Percentiles rank a stretch among this genome's conserved stretches.
These are phyloP conservation scores for Rhopalosiphum nymphaeae DNA, from an alignment of 2,888 invertebrate genomes.

Conservation along the genomic window DNA sequence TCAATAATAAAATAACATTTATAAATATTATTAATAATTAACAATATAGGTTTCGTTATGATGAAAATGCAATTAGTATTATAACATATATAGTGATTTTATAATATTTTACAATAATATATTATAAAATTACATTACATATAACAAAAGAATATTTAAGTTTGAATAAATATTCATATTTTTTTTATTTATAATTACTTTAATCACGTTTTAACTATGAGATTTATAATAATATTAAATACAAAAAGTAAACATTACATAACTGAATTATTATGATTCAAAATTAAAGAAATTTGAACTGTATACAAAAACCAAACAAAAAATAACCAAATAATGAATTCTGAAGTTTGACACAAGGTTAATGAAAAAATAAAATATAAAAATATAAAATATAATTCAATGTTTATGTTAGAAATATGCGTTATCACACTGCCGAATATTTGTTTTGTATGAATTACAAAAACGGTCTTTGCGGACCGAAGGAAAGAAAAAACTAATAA, in stretches of 20 bases:
- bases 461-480: not conserved
- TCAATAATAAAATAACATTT: not conserved
- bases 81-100: not conserved
- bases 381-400: constrained; percentile 19
- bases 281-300: constrained; percentile 11
- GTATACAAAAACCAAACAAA: not conserved
- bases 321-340: constrained; percentile 35
- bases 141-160: not conserved
- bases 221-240: constrained; percentile 6
- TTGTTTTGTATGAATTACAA: not conserved
- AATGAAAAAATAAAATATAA: constrained; percentile 14
- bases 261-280: not conserved
- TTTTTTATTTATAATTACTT: not conserved
- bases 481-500: not conserved
- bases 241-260: not conserved
- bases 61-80: not conserved
- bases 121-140: not conserved
- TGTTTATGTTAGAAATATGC: not conserved
- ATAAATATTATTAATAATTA: not conserved
- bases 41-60: not conserved
- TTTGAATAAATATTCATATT: not conserved
- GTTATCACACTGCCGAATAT: not conserved
- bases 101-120: not conserved
- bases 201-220: not conserved
- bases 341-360: constrained; percentile 27